phyloP scores from a whole-genome alignment of 1,140 invertebrate species.

The Sitophilus oryzae region DNA sequence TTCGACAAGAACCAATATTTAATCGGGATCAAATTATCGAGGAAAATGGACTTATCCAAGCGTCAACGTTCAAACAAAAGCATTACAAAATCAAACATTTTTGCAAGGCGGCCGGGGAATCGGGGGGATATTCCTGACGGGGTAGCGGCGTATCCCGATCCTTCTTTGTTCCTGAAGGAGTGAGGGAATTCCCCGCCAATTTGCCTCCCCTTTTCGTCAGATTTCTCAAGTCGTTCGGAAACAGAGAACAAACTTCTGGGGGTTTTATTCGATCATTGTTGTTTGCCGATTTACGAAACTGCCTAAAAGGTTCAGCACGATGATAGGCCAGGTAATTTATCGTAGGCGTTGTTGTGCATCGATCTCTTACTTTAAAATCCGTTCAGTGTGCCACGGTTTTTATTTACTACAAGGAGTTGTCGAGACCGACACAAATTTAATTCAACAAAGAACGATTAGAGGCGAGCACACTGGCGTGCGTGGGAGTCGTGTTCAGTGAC shows the following conservation, averaged over 20 bases:
- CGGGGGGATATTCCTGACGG: background rate
- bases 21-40: slow-evolving; percentile 19
- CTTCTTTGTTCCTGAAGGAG: slow-evolving; percentile 19
- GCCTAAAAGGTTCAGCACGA: too few relatives aligned
- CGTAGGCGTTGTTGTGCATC: too few relatives aligned
- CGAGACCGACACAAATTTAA: too few relatives aligned
- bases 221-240: slow-evolving; percentile 10
- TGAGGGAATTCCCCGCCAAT: slow-evolving; percentile 11
- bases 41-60: slow-evolving; percentile 17
- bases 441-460: too few relatives aligned
- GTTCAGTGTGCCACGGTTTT: too few relatives aligned
- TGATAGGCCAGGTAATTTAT: too few relatives aligned
- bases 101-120: slow-evolving; percentile 1
- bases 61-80: slow-evolving; percentile 18
- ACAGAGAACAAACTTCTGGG: slow-evolving; percentile 15
- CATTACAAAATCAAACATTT: slow-evolving; percentile 23
- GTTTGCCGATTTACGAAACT: too few relatives aligned
- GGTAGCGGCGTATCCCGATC: background rate
- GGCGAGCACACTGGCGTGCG: too few relatives aligned
- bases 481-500: too few relatives aligned
- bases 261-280: too few relatives aligned
- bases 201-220: slow-evolving; percentile 4
- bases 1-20: background rate
- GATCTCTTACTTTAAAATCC: too few relatives aligned
- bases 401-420: too few relatives aligned